Base-by-base conservation (phyloP, 92 coral and sea anemone species). In the Porites cylindrica region DNA sequence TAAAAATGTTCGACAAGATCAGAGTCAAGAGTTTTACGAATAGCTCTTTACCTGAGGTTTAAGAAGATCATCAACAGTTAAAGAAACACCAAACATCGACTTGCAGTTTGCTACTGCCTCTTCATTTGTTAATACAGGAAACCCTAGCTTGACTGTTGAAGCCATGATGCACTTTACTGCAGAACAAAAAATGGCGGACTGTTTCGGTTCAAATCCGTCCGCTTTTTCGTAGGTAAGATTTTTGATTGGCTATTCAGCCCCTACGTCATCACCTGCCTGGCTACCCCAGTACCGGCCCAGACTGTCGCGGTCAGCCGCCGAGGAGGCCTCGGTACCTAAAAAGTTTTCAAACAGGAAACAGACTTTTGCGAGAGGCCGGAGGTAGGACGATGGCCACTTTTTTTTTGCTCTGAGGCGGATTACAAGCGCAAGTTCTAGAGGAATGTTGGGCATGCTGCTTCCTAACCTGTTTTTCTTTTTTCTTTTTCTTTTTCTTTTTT, bases 81-180 rank as follows among this genome's bases (percentile, higher is more conserved):
- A 60, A 23, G 73, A 58, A 66, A 88, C 89, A 69, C 95, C 95
- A 78, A 92, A 94, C 94, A 93, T 70, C 51, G 94, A 81, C 52
- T 81, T 90, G 61, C 88, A 79, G 53, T 82, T 84, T 64, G 64
- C 90, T 32, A 94, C 90, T 20, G 95, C 98, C 56, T 94, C 98
- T 52, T 94, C 95, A 50, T 58, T 74, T n/a, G 93, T 86, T 78
- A 92, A 72, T 24, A 79, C 86, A 11, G 98, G 98, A 60, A 94
- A 90, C 9, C 75, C 80, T 56, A 65, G 77, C 63, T 77, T 85
- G 51, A 66, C 79, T 51, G 82, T 80, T n/a, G 65, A 59, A 7
- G 86, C 88, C 93, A 85, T 79, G 23, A 9, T 62, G 26, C 16
- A 19, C 29, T 17, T 17, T 7, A 16, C 6, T 38, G 47, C 47